Conservation (phyloP, 2,888 invertebrate species). For the Dexiosoma caninum region DNA sequence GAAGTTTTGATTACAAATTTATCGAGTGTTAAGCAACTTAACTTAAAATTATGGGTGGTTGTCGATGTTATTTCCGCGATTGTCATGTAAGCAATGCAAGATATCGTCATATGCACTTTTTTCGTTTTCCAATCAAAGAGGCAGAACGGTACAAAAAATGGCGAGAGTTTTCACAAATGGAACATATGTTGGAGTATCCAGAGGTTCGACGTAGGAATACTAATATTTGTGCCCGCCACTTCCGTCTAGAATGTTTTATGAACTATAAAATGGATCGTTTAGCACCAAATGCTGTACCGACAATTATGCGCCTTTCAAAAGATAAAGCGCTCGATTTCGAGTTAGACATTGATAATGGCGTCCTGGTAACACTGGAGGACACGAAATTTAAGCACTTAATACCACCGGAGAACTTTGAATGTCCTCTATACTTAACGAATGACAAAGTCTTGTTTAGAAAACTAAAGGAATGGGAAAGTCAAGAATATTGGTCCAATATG, state of each 20-base stretch:
- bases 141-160: slow-evolving; percentile 66
- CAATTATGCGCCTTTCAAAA: slow-evolving; percentile 72
- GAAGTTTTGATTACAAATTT: no score
- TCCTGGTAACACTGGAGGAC: slow-evolving; percentile 64
- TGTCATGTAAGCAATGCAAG: slow-evolving; percentile 78
- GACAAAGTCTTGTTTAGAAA: slow-evolving; percentile 29
- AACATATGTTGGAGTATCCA: slow-evolving; percentile 71
- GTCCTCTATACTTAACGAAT: slow-evolving; percentile 66
- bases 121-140: slow-evolving; percentile 79
- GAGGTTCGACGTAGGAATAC: slow-evolving; percentile 78
- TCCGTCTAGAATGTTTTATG: slow-evolving; percentile 79
- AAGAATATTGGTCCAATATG: neutral
- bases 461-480: slow-evolving; percentile 17
- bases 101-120: slow-evolving; percentile 78
- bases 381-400: slow-evolving; percentile 68
- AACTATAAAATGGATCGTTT: slow-evolving; percentile 78
- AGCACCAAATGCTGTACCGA: slow-evolving; percentile 78
- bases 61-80: slow-evolving; percentile 79
- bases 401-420: slow-evolving; percentile 68
- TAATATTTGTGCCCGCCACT: slow-evolving; percentile 79
- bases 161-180: slow-evolving; percentile 67
- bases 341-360: slow-evolving; percentile 66
- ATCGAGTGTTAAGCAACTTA: no score
- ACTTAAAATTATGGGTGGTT: slow-evolving; percentile 80
- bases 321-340: slow-evolving; percentile 70